These are phyloP conservation scores for Lordiphosa collinella DNA, from an alignment of 1,140 invertebrate species.

Conservation along the genomic window DNA sequence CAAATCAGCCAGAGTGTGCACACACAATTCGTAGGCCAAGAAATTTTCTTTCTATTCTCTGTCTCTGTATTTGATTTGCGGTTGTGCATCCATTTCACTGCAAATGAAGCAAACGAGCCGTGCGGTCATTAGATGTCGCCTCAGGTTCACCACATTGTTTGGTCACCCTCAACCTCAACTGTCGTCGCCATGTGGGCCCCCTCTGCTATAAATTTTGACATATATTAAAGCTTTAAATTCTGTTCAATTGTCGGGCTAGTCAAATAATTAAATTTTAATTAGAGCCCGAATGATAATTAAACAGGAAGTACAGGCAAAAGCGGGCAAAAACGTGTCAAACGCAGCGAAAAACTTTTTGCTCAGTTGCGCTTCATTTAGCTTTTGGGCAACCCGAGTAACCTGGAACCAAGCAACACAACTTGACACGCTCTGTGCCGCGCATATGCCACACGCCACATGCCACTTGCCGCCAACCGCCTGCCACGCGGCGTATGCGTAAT, in stretches of 20 bases:
- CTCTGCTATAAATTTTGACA: slow-evolving; percentile 20
- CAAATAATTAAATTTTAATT: slow-evolving; percentile 64
- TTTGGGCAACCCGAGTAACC: slow-evolving; percentile 26
- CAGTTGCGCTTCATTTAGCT: slow-evolving; percentile 51
- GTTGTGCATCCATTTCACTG: slow-evolving; percentile 73
- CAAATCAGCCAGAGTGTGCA: no score
- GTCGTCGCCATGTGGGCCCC: slow-evolving; percentile 10
- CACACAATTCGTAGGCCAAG: slow-evolving; percentile 1
- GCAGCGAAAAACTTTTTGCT: slow-evolving; percentile 43
- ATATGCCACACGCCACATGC: no score
- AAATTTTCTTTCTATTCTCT: not conserved
- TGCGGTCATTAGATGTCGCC: slow-evolving; percentile 66
- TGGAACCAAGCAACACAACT: slow-evolving; percentile 35
- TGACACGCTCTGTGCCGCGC: slow-evolving; percentile 26
- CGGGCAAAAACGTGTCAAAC: slow-evolving; percentile 48
- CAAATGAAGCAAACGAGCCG: slow-evolving; percentile 74
- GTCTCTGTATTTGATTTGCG: slow-evolving; percentile 68
- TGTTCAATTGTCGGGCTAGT: slow-evolving; percentile 27
- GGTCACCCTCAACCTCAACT: slow-evolving; percentile 2
- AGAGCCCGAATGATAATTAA: slow-evolving; percentile 4
- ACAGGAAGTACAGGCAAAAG: not conserved
- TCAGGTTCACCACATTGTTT: slow-evolving; percentile 32
- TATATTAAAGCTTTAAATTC: slow-evolving; percentile 46
- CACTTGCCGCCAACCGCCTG: not conserved
- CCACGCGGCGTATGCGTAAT: slow-evolving; percentile 48